Base-by-base conservation (phyloP, 37 sponge, comb jelly and placozoan genomes). In the Halisarca cf. caerulea region DNA sequence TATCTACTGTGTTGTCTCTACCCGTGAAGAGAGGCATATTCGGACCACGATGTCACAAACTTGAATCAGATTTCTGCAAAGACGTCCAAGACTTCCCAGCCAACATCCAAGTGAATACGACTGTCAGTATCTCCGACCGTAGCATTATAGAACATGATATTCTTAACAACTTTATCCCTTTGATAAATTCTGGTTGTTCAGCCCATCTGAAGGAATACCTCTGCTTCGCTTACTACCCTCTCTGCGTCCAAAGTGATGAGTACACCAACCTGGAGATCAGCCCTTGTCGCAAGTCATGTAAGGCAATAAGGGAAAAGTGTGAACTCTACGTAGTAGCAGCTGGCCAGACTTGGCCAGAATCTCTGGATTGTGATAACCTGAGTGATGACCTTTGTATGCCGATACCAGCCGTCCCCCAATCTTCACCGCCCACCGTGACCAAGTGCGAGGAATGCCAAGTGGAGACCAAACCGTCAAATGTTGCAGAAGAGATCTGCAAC, bases 361-460 rank as follows among this genome's bases (percentile, higher is more conserved):
- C 21, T 23, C 45, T 74, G 41, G 25, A 40, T 8, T 74, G 77
- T 40, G 25, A 37, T 1, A 37, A 41, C 38, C 24, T 25, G n/a
- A 1, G 2, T 24, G 44, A 36, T 3, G 77, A 74, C 3, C 0
- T 1, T 2, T 74, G 77, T 40, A 3, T 37, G n/a, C 23, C 77
- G 43, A 0, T 44, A 1, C 77, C 77, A 4, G n/a, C n/a, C n/a
- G 40, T 30, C 6, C 25, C 64, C 6, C 4, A 62, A 4, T 62
- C 64, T 15, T 5, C 11, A 11, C 9, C 6, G 64, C 9, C 64
- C 35, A 6, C 73, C 40, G 8, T 8, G 21, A 23, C 39, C 72
- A 37, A 71, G 25, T 74, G 77, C 44, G 45, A 74, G 45, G 36
- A 3, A n/a, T 74, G 77, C 77, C 18, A 37, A 41, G 77, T 68